Percentiles rank a stretch among this genome's conserved stretches.
phyloP scores from a whole-genome alignment of 2,797 vertebrate genomes.

The Sylvilagus floridanus region DNA sequence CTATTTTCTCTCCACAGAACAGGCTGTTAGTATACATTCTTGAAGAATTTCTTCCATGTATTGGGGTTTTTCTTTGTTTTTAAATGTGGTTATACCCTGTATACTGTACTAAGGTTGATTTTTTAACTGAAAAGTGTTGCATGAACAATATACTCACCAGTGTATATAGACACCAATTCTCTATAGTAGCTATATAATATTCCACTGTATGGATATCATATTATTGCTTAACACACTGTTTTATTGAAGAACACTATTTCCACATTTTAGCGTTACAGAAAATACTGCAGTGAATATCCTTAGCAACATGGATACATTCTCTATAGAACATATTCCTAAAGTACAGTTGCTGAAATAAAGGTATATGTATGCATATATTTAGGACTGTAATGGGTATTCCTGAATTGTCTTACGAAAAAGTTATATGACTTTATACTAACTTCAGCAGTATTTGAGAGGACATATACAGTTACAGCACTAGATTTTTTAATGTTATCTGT shows the following conservation, averaged over 20 bases:
- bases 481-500: background rate
- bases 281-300: background rate
- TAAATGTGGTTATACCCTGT: background rate
- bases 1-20: background rate
- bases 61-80: background rate
- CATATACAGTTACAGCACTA: background rate
- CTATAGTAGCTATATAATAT: conserved; percentile 24
- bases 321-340: conserved; percentile 10
- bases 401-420: background rate
- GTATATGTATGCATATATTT: background rate
- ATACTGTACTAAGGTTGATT: background rate
- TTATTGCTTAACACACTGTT: conserved; percentile 2
- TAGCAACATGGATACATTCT: conserved; percentile 17
- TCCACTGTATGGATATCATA: background rate
- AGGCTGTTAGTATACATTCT: background rate
- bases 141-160: background rate
- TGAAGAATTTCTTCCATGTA: background rate
- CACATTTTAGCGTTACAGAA: background rate
- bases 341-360: background rate
- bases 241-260: conserved; percentile 25
- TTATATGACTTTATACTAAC: background rate
- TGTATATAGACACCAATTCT: background rate
- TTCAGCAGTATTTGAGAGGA: background rate
- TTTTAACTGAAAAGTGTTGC: conserved; percentile 7
- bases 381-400: background rate